phyloP scores from a whole-genome alignment of 2,888 invertebrate species.

The Geophilus truncorum region DNA sequence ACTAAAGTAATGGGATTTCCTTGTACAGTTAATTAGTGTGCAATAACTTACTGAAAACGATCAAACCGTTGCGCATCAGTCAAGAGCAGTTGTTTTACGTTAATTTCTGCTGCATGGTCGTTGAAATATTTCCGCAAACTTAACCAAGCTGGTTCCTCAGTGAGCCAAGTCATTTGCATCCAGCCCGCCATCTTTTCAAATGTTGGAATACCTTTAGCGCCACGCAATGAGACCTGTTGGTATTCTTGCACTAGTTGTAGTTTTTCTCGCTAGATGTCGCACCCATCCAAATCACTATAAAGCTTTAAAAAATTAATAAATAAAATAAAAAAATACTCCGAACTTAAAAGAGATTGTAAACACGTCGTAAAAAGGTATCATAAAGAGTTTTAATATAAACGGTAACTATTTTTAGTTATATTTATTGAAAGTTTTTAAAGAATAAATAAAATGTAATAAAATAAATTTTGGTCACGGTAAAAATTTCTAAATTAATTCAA shows the following conservation, averaged over 20 bases:
- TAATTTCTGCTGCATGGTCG: conserved; percentile 62
- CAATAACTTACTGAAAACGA: conserved; percentile 70
- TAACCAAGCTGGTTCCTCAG: conserved; percentile 65
- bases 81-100: conserved; percentile 76
- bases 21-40: not conserved
- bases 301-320: not conserved
- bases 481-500: not conserved
- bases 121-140: conserved; percentile 71
- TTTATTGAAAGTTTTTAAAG: too few species aligned
- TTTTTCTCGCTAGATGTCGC: not conserved
- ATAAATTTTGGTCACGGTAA: too few species aligned
- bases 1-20: too few species aligned
- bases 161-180: conserved; percentile 46
- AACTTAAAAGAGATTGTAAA: too few species aligned
- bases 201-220: not conserved
- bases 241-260: not conserved
- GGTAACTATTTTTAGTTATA: too few species aligned
- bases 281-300: not conserved
- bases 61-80: conserved; percentile 75
- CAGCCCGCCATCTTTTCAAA: conserved; percentile 31
- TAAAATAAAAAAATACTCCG: not conserved
- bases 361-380: too few species aligned
- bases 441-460: too few species aligned
- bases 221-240: not conserved
- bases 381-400: too few species aligned